phyloP scores from a whole-genome alignment of 2,888 invertebrate genomes.

The Hoplodrina ambigua region DNA sequence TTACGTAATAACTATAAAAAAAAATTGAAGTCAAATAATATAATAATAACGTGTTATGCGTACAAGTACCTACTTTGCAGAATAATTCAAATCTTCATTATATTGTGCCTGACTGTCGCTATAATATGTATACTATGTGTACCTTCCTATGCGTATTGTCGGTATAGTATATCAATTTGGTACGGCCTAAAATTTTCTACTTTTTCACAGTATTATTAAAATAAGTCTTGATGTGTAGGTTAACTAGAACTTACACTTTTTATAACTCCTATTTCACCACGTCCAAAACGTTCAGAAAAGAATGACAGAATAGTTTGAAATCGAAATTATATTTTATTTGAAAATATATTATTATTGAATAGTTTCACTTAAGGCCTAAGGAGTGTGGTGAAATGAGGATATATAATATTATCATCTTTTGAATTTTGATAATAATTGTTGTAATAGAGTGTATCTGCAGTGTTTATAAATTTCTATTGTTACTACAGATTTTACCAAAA shows the following conservation, averaged over 20 bases:
- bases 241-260: conserved; percentile 52
- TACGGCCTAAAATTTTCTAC: conserved; percentile 76
- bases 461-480: conserved; percentile 44
- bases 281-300: not conserved
- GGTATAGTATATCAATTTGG: conserved; percentile 34
- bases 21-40: conserved; percentile 21
- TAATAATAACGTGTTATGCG: conserved; percentile 19
- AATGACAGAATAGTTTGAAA: conserved; percentile 23
- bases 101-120: conserved; percentile 32
- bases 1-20: conserved; percentile 43
- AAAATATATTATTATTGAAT: conserved; percentile 27
- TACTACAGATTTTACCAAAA: conserved; percentile 44
- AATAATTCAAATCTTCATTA: conserved; percentile 32
- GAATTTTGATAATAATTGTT: conserved; percentile 53
- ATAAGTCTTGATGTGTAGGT: conserved; percentile 63
- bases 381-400: conserved; percentile 40
- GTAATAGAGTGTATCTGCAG: conserved; percentile 37
- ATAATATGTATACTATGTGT: conserved; percentile 23
- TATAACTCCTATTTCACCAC: conserved; percentile 44
- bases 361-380: conserved; percentile 43
- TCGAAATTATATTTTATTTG: conserved; percentile 22
- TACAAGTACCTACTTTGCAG: conserved; percentile 44
- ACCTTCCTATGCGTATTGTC: conserved; percentile 21
- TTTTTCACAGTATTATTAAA: conserved; percentile 83
- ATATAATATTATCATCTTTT: conserved; percentile 43